Evolutionary conservation across 35 echinoderm and acorn worm genomes (phyloP).

Genomic region (Apostichopus japonicus): DNA sequence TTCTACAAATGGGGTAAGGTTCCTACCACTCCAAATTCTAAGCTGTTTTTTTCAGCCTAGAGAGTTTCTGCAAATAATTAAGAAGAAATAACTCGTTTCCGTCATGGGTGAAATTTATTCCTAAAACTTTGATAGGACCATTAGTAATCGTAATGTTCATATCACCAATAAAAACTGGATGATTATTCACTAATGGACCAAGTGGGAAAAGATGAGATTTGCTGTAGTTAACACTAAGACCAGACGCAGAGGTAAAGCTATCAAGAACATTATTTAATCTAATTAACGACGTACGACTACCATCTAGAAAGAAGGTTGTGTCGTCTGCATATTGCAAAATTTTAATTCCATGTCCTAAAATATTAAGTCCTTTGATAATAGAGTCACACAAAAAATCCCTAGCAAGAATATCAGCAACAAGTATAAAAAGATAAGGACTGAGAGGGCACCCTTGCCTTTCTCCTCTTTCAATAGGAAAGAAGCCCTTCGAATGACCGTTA

Average conservation of each 20-base stretch:
- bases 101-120: conserved; percentile 14
- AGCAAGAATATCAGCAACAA: conserved; percentile 57
- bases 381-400: conserved; percentile 3
- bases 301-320: conserved; percentile 53
- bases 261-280: conserved; percentile 20
- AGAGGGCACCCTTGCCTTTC: conserved; percentile 63
- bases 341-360: neutral
- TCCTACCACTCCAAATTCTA: conserved; percentile 51
- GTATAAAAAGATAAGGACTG: conserved; percentile 60
- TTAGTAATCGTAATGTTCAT: conserved; percentile 1
- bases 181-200: neutral
- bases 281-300: neutral
- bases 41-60: conserved; percentile 58
- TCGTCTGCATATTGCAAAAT: conserved; percentile 7
- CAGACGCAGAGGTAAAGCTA: conserved; percentile 26
- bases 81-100: neutral
- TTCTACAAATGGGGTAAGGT: conserved; percentile 49
- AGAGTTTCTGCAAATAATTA: conserved; percentile 18
- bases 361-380: conserved; percentile 24
- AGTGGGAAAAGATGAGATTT: neutral
- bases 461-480: conserved; percentile 48
- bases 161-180: neutral
- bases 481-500: conserved; percentile 56
- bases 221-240: conserved; percentile 9
- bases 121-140: neutral